phyloP scores from a whole-genome alignment of 2,797 vertebrate species.

The Sebastes umbrosus region DNA sequence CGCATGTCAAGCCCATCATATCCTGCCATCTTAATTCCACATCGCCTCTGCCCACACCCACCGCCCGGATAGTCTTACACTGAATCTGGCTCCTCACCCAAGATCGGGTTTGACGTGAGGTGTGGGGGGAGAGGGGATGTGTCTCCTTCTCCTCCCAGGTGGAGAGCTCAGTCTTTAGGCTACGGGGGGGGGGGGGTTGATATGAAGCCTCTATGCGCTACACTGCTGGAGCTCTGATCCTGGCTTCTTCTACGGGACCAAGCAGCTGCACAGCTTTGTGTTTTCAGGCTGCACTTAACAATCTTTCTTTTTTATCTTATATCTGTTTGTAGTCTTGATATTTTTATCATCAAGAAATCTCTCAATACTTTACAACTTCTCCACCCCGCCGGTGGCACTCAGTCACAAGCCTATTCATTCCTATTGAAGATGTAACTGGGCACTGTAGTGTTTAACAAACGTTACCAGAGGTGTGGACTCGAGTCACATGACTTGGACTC shows the following conservation, averaged over 20 bases:
- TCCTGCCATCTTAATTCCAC: constrained; percentile 56
- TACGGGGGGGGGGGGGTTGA: not conserved
- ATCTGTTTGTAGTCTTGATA: not conserved
- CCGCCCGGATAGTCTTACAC: constrained; percentile 44
- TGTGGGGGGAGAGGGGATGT: not conserved
- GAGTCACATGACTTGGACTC: too few relatives aligned
- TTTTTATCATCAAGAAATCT: not conserved
- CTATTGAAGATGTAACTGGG: not conserved
- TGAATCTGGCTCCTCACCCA: constrained; percentile 25
- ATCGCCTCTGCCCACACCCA: not conserved
- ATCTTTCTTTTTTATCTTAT: not conserved
- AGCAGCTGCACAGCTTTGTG: not conserved
- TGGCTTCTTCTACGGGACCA: not conserved
- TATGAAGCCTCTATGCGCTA: not conserved
- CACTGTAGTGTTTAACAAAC: not conserved
- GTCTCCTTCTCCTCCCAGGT: not conserved
- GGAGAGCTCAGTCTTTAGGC: not conserved
- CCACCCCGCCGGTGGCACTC: not conserved
- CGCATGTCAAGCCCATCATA: constrained; percentile 57
- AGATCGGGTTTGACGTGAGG: constrained; percentile 8
- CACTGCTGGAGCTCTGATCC: not conserved
- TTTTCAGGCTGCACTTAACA: not conserved
- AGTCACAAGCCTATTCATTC: not conserved
- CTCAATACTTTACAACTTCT: not conserved
- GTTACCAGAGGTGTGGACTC: not conserved